These are phyloP conservation scores for Gasterosteus nipponicus DNA, from an alignment of 2,113 vertebrate genomes.

Conservation along the genomic window DNA sequence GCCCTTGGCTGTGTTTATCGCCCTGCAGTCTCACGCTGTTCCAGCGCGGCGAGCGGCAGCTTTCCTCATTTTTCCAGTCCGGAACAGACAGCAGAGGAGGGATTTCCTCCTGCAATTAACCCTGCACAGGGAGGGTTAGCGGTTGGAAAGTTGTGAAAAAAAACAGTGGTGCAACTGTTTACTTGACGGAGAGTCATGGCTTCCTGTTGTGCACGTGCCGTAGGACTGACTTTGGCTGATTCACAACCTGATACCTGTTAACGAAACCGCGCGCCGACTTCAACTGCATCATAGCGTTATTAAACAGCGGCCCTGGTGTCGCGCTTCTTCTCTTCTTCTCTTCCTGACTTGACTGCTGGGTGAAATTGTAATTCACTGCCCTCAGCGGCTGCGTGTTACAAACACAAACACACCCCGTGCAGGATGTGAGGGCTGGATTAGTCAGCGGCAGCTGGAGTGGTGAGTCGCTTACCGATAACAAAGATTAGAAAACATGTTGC, in stretches of 20 bases:
- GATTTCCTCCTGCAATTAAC: slow-evolving; percentile 74
- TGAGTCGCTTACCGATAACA: slow-evolving; percentile 74
- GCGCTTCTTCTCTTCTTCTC: slow-evolving; percentile 35
- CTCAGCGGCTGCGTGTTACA: slow-evolving; percentile 36
- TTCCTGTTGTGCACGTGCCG: slow-evolving; percentile 51
- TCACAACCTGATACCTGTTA: background rate
- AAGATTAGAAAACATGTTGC: slow-evolving; percentile 79
- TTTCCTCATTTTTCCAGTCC: slow-evolving; percentile 70
- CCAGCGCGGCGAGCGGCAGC: slow-evolving; percentile 32
- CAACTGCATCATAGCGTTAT: background rate
- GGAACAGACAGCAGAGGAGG: slow-evolving; percentile 54
- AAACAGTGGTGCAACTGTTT: slow-evolving; percentile 69
- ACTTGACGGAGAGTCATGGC: slow-evolving; percentile 57
- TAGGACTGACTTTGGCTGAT: slow-evolving; percentile 12
- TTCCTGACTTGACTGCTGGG: slow-evolving; percentile 39
- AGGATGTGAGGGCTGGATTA: slow-evolving; percentile 69
- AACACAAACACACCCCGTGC: slow-evolving; percentile 65
- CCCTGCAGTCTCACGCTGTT: slow-evolving; percentile 23
- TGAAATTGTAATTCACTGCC: slow-evolving; percentile 31
- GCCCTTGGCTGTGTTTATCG: slow-evolving; percentile 42
- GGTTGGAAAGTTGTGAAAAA: slow-evolving; percentile 72
- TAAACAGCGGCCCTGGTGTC: slow-evolving; percentile 16
- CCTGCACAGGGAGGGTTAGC: slow-evolving; percentile 59
- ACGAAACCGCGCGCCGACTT: too few species aligned
- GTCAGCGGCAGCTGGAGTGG: slow-evolving; percentile 64